Evolutionary conservation across 2,888 invertebrate genomes (phyloP), one percentile per base, ranked within the genome.

Genomic region (Anthoptus insignis): DNA sequence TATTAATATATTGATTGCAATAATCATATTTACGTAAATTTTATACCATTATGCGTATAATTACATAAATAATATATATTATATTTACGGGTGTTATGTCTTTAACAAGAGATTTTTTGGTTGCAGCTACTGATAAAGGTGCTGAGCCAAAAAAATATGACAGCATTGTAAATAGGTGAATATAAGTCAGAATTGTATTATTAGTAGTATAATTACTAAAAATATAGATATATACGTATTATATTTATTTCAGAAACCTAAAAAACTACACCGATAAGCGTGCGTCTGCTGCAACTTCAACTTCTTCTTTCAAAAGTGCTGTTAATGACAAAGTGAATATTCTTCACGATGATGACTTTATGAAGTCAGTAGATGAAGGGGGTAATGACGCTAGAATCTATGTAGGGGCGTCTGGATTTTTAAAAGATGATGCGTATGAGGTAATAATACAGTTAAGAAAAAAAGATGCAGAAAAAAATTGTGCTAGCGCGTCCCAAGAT

Each of bases 381-480:
- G 85, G 81, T 1, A 78, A 84, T 42, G 89, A 87, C 57, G 73
- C 86, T 7, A 88, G 86, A 1, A 89, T 93, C 69, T 91, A 86
- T 60, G 84, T 93, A 14, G 91, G 90, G 14, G 83, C 91, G 21
- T 83, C 87, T 6, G 89, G 87, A 3, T 81, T 88, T 16, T 76
- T 92, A 7, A 87, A 86, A 75, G 81, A 90, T 68, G 83, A 90
- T 57, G 86, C 82, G 16, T 93, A 91, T 69, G 93, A 93, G 85
- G 89, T 93, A 11, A 77, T 92, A 8, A 90, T 93, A 74, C 91
- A 92, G 67, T 77, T 93, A 7, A 83, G 86, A 57, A 93, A 91
- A 66, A 92, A 89, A 74, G 87, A 83, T 22, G 67, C 47, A 7
- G 68, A 71, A 57, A 74, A 65, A 59, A 34, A 11, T 1, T 64